These are phyloP conservation scores for Hucho hucho DNA, from an alignment of 2,113 vertebrate species.

Conservation along the genomic window DNA sequence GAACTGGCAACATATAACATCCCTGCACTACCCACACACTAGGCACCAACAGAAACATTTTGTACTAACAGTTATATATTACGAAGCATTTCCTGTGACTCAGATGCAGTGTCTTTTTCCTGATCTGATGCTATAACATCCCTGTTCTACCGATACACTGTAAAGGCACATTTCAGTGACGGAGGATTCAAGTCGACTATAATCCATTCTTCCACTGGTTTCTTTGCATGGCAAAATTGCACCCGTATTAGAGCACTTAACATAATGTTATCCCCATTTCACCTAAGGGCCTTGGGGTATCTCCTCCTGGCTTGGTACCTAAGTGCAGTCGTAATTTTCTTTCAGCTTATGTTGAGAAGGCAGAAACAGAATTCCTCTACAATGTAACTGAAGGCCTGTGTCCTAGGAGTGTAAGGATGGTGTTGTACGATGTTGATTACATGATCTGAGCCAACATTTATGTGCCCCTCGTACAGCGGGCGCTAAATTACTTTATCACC, in stretches of 20 bases:
- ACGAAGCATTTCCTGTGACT: too few species aligned
- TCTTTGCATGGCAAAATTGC: slow-evolving; percentile 31
- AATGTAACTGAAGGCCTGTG: slow-evolving; percentile 36
- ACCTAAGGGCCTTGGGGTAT: slow-evolving; percentile 27
- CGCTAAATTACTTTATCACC: slow-evolving; percentile 56
- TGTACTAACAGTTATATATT: too few species aligned
- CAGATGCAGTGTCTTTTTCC: too few species aligned
- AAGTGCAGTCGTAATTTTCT: not conserved
- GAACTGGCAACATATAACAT: too few species aligned
- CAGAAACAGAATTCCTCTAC: too few species aligned
- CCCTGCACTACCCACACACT: not conserved
- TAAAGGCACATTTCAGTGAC: too few species aligned
- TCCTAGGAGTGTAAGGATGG: slow-evolving; percentile 52
- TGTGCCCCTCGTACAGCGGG: slow-evolving; percentile 40
- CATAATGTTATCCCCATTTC: slow-evolving; percentile 32
- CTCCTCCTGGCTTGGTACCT: slow-evolving; percentile 19
- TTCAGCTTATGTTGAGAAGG: too few species aligned
- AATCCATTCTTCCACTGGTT: slow-evolving; percentile 20
- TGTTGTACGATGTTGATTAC: slow-evolving; percentile 70
- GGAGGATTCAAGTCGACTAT: too few species aligned
- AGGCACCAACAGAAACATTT: too few species aligned
- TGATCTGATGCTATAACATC: too few species aligned
- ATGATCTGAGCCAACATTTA: slow-evolving; percentile 62
- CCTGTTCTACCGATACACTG: too few species aligned
- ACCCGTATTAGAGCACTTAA: slow-evolving; percentile 45